A percentile compares a stretch with the other conserved stretches of the same genome.
Conservation (phyloP, 2,797 vertebrate genomes). For the Hafferia zeledoni region DNA sequence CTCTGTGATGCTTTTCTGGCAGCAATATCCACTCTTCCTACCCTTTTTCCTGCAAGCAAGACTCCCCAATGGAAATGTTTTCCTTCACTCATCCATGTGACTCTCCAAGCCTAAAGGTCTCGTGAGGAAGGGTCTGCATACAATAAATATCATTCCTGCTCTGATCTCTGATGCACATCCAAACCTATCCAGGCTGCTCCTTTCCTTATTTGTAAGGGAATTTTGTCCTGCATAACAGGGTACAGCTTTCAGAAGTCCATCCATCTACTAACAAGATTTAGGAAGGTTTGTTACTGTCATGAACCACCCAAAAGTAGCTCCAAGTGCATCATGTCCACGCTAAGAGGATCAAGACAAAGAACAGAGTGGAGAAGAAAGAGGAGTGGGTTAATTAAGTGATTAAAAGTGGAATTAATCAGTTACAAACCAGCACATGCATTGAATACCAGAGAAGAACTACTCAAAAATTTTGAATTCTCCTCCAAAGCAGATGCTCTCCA, state of each 20-base stretch:
- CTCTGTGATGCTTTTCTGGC: background rate
- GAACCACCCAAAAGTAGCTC: background rate
- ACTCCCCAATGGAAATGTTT: background rate
- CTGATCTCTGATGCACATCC: background rate
- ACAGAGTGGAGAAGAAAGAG: background rate
- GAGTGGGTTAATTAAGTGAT: background rate
- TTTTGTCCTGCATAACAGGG: background rate
- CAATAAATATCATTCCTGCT: background rate
- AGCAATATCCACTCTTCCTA: background rate
- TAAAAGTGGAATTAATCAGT: background rate
- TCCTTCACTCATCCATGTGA: fast-evolving
- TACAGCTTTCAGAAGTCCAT: background rate
- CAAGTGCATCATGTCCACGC: background rate
- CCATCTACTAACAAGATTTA: background rate
- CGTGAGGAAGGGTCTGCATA: background rate
- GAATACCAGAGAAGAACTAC: background rate
- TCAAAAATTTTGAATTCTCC: background rate
- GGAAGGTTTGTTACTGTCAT: background rate
- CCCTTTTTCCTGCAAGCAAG: background rate
- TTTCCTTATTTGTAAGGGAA: background rate
- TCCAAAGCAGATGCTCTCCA: background rate
- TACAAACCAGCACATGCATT: background rate
- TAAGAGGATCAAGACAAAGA: background rate
- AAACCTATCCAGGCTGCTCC: background rate
- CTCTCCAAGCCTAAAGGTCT: background rate